Percentiles rank a stretch among this genome's conserved stretches.
Conservation (phyloP, 2,113 vertebrate species). For the Psephotus haematonotus region DNA sequence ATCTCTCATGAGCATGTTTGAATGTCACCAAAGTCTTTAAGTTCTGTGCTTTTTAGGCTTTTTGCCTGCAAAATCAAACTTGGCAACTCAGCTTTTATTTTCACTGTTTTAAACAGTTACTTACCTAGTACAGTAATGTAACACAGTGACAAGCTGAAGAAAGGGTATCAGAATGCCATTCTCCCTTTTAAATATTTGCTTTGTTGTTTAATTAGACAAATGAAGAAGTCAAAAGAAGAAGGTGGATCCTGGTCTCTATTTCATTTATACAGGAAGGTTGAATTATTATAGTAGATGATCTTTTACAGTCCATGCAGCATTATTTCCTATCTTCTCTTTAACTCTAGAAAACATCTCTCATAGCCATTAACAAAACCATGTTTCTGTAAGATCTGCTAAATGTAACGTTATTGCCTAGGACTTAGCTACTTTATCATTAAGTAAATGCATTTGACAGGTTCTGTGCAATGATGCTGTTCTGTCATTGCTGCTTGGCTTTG, state of each 20-base stretch:
- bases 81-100: not conserved
- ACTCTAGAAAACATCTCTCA: constrained; percentile 6
- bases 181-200: not conserved
- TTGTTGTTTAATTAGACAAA: not conserved
- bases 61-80: not conserved
- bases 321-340: not conserved
- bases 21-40: not conserved
- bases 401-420: not conserved
- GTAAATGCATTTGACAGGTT: constrained; percentile 11
- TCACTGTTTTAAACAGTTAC: not conserved
- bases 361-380: not conserved
- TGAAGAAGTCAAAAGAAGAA: not conserved
- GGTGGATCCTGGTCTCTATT: not conserved
- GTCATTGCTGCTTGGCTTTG: not conserved
- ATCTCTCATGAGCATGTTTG: not conserved
- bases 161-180: not conserved
- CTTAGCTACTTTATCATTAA: not conserved
- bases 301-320: not conserved
- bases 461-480: not conserved
- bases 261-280: not conserved
- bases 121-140: not conserved
- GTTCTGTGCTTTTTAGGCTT: not conserved
- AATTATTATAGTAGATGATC: not conserved
- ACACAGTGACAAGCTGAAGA: not conserved
- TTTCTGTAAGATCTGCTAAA: not conserved